Evolutionary conservation across 2,888 invertebrate species (phyloP), one percentile per base, ranked within the genome.

Genomic region (Parnassius apollo): DNA sequence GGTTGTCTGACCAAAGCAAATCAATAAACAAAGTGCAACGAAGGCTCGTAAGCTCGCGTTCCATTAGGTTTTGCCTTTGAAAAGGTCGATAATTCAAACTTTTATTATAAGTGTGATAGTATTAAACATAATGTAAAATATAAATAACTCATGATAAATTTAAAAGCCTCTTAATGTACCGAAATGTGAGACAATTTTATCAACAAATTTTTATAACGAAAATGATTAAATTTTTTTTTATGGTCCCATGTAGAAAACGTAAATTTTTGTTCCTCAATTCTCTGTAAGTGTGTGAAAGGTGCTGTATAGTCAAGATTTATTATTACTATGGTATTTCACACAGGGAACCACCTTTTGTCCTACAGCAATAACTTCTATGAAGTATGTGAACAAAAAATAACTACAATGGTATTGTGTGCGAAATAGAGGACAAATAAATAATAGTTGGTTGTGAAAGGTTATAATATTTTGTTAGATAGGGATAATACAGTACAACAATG

Each of bases 351-450:
- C 78, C 75, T 72, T 79, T 82, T 82, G 81, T 82, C 82, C 81
- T 76, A 71, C 22, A 57, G 13, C 76, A 78, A 80, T 78, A 80
- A 78, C 80, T 76, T 79, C 76, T 76, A 78, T 81, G 80, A 86
- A 84, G 82, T 81, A 87, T 83, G 83, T 81, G 81, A 78, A 84
- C 83, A 89, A 89, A 89, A 88, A 88, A 84, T 76, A 72, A 79
- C 80, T 77, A 84, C 81, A 85, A 84, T 80, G 72, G 81, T 77
- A 85, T 86, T 83, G 82, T 84, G 79, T 83, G 81, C 78, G 74
- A 78, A 77, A 77, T 78, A 18, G 76, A 69, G 75, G 77, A 80
- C 71, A 65, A 69, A 74, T 75, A 75, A 81, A 81, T 78, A 81
- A 79, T 75, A 80, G 76, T 77, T 77, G 80, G 76, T 77, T 74